Evolutionary conservation across 2,113 vertebrate species (phyloP), one percentile per base, ranked within the genome.

Genomic region (Acinonyx jubatus): DNA sequence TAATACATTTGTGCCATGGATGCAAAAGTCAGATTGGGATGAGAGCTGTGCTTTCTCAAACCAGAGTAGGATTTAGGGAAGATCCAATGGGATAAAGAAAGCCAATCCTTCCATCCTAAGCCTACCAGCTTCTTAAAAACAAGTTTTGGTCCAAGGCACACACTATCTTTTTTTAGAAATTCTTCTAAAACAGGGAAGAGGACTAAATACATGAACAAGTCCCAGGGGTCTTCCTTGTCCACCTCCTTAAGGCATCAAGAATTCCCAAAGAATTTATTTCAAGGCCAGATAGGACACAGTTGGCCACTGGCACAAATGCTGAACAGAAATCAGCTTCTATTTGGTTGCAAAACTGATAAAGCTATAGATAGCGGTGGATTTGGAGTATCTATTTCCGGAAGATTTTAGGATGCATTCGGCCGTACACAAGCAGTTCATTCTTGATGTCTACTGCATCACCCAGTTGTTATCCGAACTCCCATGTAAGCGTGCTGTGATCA

Each of bases 211-310:
- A 65, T 91, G 93, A 93, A 48, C 92, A 45, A 96, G 97, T 90
- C 96, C 96, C 89, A 95, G 83, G 38, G 23, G 74, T 89, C 95
- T 90, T 93, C 50, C 73, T 95, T 76, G 90, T 98, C 86, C 96
- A 92, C 97, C 98, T 98, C 97, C 82, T 96, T 98, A 98, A 98
- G 98, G 98, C 98, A 97, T 98, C 97, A 96, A 98, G 97, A 97
- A 97, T 98, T 98, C 97, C 97, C 92, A 89, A 96, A 98, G 93
- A 94, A 97, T 97, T 96, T 92, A 79, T 66, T 61, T 95, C 69
- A 79, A 92, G 98, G 85, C 74, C 13, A 94, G 91, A 83, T 84
- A 69, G 57, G 55, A 87, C 71, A 55, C 82, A 94, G 79, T 19
- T 33, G 50, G 96, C 84, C 69, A 83, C 3, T 14, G 71, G 80